Conservation (phyloP, 2,797 vertebrate genomes). For the Gallinago solitaria region DNA sequence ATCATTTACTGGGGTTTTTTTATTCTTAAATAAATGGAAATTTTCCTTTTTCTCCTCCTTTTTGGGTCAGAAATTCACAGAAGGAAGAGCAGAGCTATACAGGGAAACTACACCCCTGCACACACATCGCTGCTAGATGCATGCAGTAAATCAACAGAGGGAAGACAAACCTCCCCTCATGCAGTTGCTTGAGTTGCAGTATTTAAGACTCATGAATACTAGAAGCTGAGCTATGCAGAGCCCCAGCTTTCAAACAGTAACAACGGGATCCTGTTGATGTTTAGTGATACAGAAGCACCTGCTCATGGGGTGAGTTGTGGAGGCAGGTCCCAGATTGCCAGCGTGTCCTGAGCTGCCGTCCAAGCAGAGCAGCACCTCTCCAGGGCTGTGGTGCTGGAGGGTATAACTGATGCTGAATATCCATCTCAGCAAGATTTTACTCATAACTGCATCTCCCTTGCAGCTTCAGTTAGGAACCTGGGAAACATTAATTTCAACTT, state of each 20-base stretch:
- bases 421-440: neutral
- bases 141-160: neutral
- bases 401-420: neutral
- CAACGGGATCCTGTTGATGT: rapidly evolving
- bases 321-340: neutral
- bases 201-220: neutral
- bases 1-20: neutral
- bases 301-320: neutral
- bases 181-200: neutral
- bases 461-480: neutral
- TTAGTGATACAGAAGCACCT: neutral
- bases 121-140: neutral
- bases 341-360: neutral
- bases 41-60: neutral
- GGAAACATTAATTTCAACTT: neutral
- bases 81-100: neutral
- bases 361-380: neutral
- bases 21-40: neutral
- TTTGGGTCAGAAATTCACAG: neutral
- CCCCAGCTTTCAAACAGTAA: neutral
- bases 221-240: neutral
- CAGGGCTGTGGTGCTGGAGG: neutral
- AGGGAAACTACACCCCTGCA: neutral
- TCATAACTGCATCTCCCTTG: neutral
- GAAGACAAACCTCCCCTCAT: neutral